Conservation (phyloP, 2,113 vertebrate species). For the Hippocampus mohnikei region DNA sequence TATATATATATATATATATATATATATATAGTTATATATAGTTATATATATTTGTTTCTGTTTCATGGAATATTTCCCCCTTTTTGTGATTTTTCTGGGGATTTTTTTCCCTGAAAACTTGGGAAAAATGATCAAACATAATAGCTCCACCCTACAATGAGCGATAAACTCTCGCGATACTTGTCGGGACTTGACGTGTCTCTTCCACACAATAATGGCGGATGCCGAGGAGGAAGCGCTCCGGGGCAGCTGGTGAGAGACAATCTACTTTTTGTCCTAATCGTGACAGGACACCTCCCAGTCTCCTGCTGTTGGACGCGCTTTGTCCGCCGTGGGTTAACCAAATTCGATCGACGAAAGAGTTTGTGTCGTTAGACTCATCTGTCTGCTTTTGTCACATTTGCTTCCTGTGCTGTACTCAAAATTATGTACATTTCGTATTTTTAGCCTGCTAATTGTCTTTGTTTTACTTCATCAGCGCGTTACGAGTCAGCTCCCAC, state of each 20-base stretch:
- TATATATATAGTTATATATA: no score
- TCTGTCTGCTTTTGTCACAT: background rate
- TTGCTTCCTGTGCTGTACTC: background rate
- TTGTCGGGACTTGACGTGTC: conserved; percentile 64
- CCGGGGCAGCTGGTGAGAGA: conserved; percentile 74
- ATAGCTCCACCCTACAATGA: background rate
- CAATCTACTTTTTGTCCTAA: background rate
- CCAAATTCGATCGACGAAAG: background rate
- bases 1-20: no score
- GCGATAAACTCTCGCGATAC: conserved; percentile 17
- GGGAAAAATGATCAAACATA: no score
- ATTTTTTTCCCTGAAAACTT: no score
- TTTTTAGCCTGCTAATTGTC: conserved; percentile 38
- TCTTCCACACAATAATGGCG: conserved; percentile 76
- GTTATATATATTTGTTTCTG: no score
- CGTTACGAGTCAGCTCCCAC: background rate
- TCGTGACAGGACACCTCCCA: background rate
- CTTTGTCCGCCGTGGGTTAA: rapidly evolving
- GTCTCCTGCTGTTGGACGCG: background rate
- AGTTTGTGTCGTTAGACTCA: background rate
- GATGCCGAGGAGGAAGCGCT: conserved; percentile 69
- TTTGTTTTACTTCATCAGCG: background rate
- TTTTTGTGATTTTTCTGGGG: no score
- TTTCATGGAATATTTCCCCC: no score
- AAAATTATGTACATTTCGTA: background rate